Conservation (phyloP, 2,888 invertebrate genomes). For the Eretmocerus hayati region DNA sequence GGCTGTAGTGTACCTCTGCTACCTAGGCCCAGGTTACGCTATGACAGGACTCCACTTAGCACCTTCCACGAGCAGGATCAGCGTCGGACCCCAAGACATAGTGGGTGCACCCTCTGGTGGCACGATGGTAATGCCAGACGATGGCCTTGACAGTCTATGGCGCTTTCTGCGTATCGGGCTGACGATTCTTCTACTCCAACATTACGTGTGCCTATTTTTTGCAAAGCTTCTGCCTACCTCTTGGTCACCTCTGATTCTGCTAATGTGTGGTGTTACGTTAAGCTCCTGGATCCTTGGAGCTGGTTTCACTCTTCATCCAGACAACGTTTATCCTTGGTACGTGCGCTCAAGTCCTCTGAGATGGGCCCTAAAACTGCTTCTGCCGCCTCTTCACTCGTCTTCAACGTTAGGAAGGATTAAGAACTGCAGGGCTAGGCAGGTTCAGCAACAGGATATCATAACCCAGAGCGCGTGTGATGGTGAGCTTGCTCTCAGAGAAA, state of each 20-base stretch:
- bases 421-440: slow-evolving; percentile 52
- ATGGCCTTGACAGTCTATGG: slow-evolving; percentile 40
- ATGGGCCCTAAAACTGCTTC: slow-evolving; percentile 36
- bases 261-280: slow-evolving; percentile 37
- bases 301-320: slow-evolving; percentile 38
- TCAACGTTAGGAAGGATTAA: slow-evolving; percentile 33
- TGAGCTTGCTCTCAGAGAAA: slow-evolving; percentile 51
- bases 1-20: slow-evolving; percentile 73
- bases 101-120: too few relatives aligned
- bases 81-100: too few relatives aligned
- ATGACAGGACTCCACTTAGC: slow-evolving; percentile 73
- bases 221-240: slow-evolving; percentile 34
- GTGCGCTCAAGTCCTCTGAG: slow-evolving; percentile 38
- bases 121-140: slow-evolving; percentile 29
- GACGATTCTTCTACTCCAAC: slow-evolving; percentile 39
- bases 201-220: slow-evolving; percentile 38
- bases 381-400: slow-evolving; percentile 35
- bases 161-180: slow-evolving; percentile 38
- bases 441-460: slow-evolving; percentile 81
- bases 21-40: slow-evolving; percentile 79
- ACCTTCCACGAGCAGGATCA: background rate
- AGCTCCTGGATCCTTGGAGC: slow-evolving; percentile 39
- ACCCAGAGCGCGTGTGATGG: slow-evolving; percentile 79
- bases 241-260: slow-evolving; percentile 36
- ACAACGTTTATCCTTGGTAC: slow-evolving; percentile 41